Base-by-base conservation (phyloP, 2,797 vertebrate species). In the Hyperoplus immaculatus region DNA sequence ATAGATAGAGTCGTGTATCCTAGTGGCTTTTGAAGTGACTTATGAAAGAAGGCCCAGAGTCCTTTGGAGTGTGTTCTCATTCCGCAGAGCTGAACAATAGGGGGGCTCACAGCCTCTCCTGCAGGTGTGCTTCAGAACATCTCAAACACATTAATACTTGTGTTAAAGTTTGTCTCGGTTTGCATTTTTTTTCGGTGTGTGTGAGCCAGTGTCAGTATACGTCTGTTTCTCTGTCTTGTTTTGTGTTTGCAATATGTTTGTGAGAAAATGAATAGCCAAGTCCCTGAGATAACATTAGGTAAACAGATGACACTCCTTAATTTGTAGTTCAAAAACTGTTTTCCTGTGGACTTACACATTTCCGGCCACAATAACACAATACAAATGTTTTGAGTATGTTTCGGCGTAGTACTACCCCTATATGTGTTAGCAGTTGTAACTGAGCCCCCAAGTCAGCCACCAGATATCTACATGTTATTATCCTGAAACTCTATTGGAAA, bases 21-120 rank as follows among this genome's bases (percentile, higher is more conserved):
- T 3, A 38, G 56, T 42, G 43, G 79, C 69, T 80, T 89, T 89
- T 92, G 81, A 90, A 89, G 86, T 72, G 59, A 69, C 78, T 78
- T 87, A 78, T 83, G 69, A 81, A 88, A 80, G 83, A 58, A 59
- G 80, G 64, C 65, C 75, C 47, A 4, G 51, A 77, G 56, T 67
- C 89, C 66, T 68, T 80, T 29, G 45, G 75, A 54, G 75, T 62
- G 62, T 86, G 75, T 74, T 76, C 77, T 81, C 50, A 72, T 38
- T 49, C 76, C 43, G 38, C 78, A 41, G 66, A 84, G 84, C 54
- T 42, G 57, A 84, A 78, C 80, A 80, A 81, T 61, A 62, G 69
- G 75, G 66, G 80, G 77, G 64, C 75, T 83, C 76, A 78, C 61
- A 57, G 65, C 54, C 78, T 81, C 68, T 72, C 61, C 69, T 78